A percentile compares a stretch with the other conserved stretches of the same genome.
phyloP scores from a whole-genome alignment of 2,888 invertebrate genomes.

The Eudemis profundana region DNA sequence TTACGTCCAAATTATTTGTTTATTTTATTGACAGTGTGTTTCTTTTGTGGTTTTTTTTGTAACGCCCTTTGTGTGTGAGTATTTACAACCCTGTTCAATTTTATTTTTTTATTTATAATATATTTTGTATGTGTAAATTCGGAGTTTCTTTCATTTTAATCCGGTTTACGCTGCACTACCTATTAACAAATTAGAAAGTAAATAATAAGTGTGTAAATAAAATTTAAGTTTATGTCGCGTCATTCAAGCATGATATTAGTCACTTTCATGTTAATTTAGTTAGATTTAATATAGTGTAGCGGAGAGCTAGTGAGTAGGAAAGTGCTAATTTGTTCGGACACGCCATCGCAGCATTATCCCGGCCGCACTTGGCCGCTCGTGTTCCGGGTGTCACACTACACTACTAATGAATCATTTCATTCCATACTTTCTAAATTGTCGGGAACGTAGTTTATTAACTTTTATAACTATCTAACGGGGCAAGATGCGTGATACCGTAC shows the following conservation, averaged over 20 bases:
- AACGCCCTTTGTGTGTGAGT: too few relatives aligned
- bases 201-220: neutral
- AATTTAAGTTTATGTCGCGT: constrained; percentile 5
- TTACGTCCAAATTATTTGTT: too few relatives aligned
- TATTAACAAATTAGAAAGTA: constrained; percentile 5
- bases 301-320: constrained; percentile 49
- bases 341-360: constrained; percentile 68
- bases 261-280: constrained; percentile 62
- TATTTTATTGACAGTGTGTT: too few relatives aligned
- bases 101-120: too few relatives aligned
- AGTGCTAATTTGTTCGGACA: constrained; percentile 68
- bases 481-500: neutral
- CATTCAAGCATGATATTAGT: constrained; percentile 9
- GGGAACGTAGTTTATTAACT: neutral
- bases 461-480: neutral
- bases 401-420: constrained; percentile 21
- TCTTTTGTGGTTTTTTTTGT: too few relatives aligned
- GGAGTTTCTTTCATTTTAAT: too few relatives aligned
- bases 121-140: too few relatives aligned
- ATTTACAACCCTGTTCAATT: too few relatives aligned
- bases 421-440: constrained; percentile 26
- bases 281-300: constrained; percentile 31
- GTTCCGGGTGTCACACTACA: constrained; percentile 44
- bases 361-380: constrained; percentile 56
- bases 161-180: too few relatives aligned